Base-by-base conservation (phyloP, 1,140 invertebrate species). In the Whitmania pigra region DNA sequence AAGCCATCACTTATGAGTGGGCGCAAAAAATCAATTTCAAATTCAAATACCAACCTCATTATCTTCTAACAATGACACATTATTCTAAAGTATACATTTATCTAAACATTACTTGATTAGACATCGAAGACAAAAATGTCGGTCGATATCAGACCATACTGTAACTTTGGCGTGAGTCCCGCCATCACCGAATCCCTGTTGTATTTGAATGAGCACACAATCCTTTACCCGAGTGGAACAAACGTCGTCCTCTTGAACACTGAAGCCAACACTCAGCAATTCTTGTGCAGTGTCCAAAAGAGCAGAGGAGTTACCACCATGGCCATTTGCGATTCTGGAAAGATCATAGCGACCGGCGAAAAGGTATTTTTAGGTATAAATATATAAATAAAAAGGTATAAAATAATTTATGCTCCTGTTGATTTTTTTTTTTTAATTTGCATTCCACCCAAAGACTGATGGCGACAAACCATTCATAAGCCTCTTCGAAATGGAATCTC, bases 391-490 rank as follows among this genome's bases (percentile, higher is more conserved):
- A n/a, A n/a, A n/a, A n/a, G n/a, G n/a, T n/a, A n/a, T n/a, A n/a
- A n/a, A n/a, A n/a, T 13, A 49, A 11, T 49, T 49, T 49, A 17
- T 15, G 15, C 43, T 36, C 31, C 31, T 3, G 22, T 18, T 63
- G 57, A 9, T 6, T 15, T 31, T 18, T 18, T 25, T 17, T 63
- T 63, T 63, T 63, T 63, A 63, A 63, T 18, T 25, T 31, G 7
- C 9, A 63, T 63, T 63, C 0, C 22, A 2, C 57, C 11, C 2
- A 4, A 22, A 63, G 57, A 63, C 22, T 63, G 57, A 63, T 63
- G 57, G 57, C 29, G 57, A 63, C 57, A 63, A 63, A n/a, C 57
- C 57, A 18, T 63, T 63, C 57, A 63, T 63, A 63, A 63, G 57
- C 29, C 29, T 63, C 57, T 63, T 63, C 18, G 57, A 63, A 63